phyloP scores from a whole-genome alignment of 2,888 invertebrate species.

The Leptopilina syphax region DNA sequence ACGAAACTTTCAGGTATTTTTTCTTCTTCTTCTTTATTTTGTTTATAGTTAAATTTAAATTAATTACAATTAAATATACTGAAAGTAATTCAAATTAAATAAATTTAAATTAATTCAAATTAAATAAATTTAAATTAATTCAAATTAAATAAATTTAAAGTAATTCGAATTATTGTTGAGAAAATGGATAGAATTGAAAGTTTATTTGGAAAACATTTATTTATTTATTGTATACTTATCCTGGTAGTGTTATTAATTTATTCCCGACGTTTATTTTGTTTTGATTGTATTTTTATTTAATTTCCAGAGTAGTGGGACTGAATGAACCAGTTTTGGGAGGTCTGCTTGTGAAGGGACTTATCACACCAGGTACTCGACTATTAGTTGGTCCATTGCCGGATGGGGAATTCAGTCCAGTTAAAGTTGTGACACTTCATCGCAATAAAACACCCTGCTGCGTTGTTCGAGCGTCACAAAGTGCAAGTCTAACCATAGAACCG shows the following conservation, averaged over 20 bases:
- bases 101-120: too few species aligned
- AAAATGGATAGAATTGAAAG: too few species aligned
- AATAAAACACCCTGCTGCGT: constrained; percentile 93
- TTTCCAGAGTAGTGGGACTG: constrained; percentile 85
- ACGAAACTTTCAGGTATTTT: constrained; percentile 86
- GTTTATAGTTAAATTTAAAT: not conserved
- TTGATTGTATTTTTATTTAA: not conserved
- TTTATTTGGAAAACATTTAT: too few species aligned
- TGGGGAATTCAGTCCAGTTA: constrained; percentile 87
- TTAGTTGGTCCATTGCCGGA: constrained; percentile 87
- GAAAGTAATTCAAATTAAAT: too few species aligned
- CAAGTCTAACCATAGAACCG: constrained; percentile 87
- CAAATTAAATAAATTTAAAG: too few species aligned
- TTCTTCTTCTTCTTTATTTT: too few species aligned
- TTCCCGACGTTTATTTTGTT: too few species aligned
- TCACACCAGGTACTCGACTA: constrained; percentile 89
- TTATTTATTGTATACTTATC: too few species aligned
- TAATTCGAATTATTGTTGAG: too few species aligned
- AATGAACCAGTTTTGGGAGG: constrained; percentile 90
- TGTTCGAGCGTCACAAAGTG: constrained; percentile 94
- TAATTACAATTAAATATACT: not conserved
- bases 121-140: not conserved
- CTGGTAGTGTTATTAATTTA: too few species aligned
- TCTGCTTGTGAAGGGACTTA: constrained; percentile 88
- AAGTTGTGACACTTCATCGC: constrained; percentile 91